Evolutionary conservation across 2,797 vertebrate genomes (phyloP), one percentile per base, ranked within the genome.

Genomic region (Steatocranus sp.): DNA sequence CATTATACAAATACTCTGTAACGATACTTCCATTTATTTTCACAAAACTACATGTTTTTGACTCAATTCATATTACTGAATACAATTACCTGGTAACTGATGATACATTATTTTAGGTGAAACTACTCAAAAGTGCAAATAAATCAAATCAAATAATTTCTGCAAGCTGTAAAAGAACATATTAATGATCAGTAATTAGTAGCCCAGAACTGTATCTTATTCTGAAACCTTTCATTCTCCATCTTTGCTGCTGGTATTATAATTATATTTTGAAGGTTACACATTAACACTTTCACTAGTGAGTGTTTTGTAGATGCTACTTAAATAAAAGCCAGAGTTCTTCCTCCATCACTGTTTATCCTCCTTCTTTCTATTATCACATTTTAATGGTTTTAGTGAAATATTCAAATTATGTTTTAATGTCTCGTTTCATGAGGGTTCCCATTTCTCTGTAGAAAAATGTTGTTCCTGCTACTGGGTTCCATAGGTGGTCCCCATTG

Each of bases 401-500:
- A 8, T 36, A 76, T 78, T 75, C 1, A 23, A 51, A 68, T 12
- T 1, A 5, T 12, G 6, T 18, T 78, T 75, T 54, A 2, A 46
- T 49, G 1, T 66, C 3, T 46, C 1, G 10, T 73, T 75, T 46
- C 12, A 15, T 27, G n/a, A 23, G 41, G 50, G 18, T 34, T 50
- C 8, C 17, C 8, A 68, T 66, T 10, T 17, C 2, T 70, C 11
- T 66, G 17, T 11, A 38, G 12, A 30, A 20, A 32, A 50, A 48
- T 6, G 7, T 2, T 7, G 14, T 5, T 78, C 17, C 5, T n/a
- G 8, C 76, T 89, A 94, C 32, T 91, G 81, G 51, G 94, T 94
- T 61, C 93, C 92, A 25, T 94, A 94, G 27, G 20, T 49, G 43
- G 89, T 92, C 34, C 41, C 84, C 87, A 88, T 49, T 68, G 90